A percentile compares a stretch with the other conserved stretches of the same genome.
Conservation (phyloP, 2,113 vertebrate species). For the Prochilodus magdalenae region DNA sequence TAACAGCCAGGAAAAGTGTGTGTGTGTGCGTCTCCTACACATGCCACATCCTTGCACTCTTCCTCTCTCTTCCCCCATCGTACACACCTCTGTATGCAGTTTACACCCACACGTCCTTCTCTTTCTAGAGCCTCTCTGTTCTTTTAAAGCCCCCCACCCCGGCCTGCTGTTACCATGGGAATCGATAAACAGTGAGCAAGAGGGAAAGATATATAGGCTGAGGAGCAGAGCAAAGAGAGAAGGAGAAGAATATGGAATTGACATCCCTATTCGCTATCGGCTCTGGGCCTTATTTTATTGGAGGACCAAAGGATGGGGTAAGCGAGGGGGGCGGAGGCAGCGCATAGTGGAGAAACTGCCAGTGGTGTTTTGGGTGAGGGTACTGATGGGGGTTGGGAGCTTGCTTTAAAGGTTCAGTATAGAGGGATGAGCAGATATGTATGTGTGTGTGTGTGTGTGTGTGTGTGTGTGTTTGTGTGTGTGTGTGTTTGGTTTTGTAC, state of each 20-base stretch:
- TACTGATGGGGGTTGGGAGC: slow-evolving; percentile 17
- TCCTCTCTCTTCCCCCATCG: background rate
- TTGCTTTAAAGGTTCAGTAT: slow-evolving; percentile 4
- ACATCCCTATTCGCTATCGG: background rate
- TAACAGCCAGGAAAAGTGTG: slow-evolving; percentile 9
- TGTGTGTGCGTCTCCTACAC: background rate
- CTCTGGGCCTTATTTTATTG: background rate
- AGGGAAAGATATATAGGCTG: slow-evolving; percentile 21
- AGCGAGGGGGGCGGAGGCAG: background rate
- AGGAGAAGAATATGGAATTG: slow-evolving; percentile 13
- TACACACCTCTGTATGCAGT: slow-evolving; percentile 27
- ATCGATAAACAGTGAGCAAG: slow-evolving; percentile 39
- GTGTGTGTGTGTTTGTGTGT: no score
- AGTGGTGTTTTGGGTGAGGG: slow-evolving; percentile 34
- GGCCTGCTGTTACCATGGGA: slow-evolving; percentile 39
- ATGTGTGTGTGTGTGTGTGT: background rate
- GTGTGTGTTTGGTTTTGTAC: slow-evolving; percentile 37
- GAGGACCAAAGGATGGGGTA: background rate
- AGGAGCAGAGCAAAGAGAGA: background rate
- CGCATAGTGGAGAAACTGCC: background rate
- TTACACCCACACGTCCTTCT: slow-evolving; percentile 34
- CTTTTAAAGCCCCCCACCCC: slow-evolving; percentile 21
- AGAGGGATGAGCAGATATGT: background rate
- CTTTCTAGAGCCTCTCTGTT: slow-evolving; percentile 34
- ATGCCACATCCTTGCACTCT: background rate